Base-by-base conservation (phyloP, 2,797 vertebrate genomes). In the Pelodytes ibericus region DNA sequence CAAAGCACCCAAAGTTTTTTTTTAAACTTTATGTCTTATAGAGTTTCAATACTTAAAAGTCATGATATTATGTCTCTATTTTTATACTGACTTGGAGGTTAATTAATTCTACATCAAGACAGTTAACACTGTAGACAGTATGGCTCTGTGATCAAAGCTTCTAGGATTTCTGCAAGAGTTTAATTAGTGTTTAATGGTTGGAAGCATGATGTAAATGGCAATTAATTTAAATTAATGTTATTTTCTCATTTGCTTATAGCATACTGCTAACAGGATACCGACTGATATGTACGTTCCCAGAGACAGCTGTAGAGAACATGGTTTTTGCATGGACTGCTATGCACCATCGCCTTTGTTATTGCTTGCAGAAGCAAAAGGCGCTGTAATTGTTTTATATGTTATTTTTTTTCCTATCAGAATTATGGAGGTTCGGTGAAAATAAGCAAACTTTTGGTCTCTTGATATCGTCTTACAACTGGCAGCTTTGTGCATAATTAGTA, bases 171-270 rank as follows among this genome's bases (percentile, higher is more conserved):
- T 76, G 74, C 58, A 69, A 75, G 74, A 63, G 74, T 71, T 76
- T 70, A 76, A 76, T 76, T 76, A 76, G 74, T 58, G 67, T 57
- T 58, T 76, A 76, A 76, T 71, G 49, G 66, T 63, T 70, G 59
- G 59, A 63, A 62, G 74, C 66, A 76, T 71, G 67, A 62, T 71
- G 59, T 76, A 76, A 76, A 76, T 70, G 66, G 33, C 74, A 76
- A 76, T 76, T 76, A 69, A 70, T 71, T 76, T 63, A 70, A 76
- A 71, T 71, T 13, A 75, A 75, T 75, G 56, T 75, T 76, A 76
- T 71, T 71, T 70, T 76, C 66, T 63, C 56, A 41, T 75, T 33
- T 53, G 18, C 74, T 70, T 69, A 26, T 62, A 63, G 47, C 58
- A 69, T 69, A 63, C 47, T 56, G 57, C 44, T 62, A 26, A 29